phyloP scores from a whole-genome alignment of 2,797 vertebrate genomes.

The Phoebastria nigripes region DNA sequence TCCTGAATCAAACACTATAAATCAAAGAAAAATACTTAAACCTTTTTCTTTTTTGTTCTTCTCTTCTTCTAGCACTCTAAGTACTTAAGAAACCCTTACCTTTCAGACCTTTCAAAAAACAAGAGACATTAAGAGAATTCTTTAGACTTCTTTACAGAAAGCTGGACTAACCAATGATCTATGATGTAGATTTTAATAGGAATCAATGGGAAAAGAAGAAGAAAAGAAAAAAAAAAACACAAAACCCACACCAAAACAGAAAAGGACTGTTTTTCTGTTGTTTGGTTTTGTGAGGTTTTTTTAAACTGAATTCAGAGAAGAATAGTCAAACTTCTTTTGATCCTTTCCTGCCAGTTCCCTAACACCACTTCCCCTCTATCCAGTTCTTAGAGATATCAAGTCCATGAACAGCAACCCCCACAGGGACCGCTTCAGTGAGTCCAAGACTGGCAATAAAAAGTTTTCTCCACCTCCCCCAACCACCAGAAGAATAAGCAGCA shows the following conservation, averaged over 20 bases:
- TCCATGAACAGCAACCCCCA: neutral
- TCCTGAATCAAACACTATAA: neutral
- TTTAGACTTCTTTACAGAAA: neutral
- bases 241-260: too few relatives aligned
- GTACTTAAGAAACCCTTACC: neutral
- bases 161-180: neutral
- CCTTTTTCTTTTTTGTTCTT: accelerated
- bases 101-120: neutral
- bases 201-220: neutral
- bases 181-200: neutral
- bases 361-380: neutral
- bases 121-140: neutral
- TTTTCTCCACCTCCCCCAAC: neutral
- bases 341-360: neutral
- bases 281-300: neutral
- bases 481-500: neutral
- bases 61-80: neutral
- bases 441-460: neutral
- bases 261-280: neutral
- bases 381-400: neutral
- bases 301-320: neutral
- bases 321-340: neutral
- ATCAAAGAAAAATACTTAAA: neutral
- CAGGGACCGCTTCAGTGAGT: neutral
- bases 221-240: too few relatives aligned